Evolutionary conservation across 1,140 invertebrate species (phyloP), one percentile per base, ranked within the genome.

Genomic region (Drosophila santomea): DNA sequence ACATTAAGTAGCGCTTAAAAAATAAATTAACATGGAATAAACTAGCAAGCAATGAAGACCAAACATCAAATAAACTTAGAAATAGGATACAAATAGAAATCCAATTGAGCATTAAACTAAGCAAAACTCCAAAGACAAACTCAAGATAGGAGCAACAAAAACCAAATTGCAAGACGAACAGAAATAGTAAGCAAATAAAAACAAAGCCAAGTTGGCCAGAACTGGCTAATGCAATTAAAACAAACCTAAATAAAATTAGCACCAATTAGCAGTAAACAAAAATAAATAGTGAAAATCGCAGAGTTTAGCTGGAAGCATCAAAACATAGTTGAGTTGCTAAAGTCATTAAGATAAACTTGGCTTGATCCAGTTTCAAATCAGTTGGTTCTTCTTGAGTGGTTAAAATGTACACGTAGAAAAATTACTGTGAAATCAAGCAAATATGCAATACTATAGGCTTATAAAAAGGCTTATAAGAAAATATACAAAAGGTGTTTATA

Each of bases 211-310:
- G 48, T 51, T 35, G 28, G 10, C 6, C n/a, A 0, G 51, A 68
- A 66, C 63, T 44, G 59, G 59, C 36, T 44, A 2, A 66, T 38
- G 32, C 38, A 43, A 36, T 45, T 15, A n/a, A 45, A 45, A 25
- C 28, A 39, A 63, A 43, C 35, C 43, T 7, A 17, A 11, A 12
- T 23, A 14, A 63, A 64, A 23, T 39, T 50, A 50, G 14, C 17
- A 48, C 5, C 36, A 68, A 56, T 68, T 68, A 57, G 36, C 64
- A 68, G 38, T 51, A 10, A 36, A 12, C 25, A 32, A 43, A 66
- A 61, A 15, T 17, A 35, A 20, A 32, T 58, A n/a, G 36, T 41
- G 23, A 10, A 43, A 43, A 58, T 58, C 23, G 12, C 36, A 32
- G 23, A 36, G 28, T 51, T 35, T 17, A 35, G 10, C 28, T 17